Conservation (phyloP, 1,140 invertebrate genomes). For the Drosophila hydei region DNA sequence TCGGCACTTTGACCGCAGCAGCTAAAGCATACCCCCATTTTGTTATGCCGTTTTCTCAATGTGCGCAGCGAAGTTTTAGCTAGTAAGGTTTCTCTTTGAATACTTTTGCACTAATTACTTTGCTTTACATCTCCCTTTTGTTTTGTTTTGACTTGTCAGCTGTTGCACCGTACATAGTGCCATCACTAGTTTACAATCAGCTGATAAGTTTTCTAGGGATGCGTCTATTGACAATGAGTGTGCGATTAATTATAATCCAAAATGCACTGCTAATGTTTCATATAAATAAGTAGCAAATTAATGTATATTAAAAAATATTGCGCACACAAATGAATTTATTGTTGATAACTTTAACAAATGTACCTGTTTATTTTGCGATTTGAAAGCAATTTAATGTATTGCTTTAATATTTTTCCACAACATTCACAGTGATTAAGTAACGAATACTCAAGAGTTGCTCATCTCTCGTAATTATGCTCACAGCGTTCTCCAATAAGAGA, state of each 20-base stretch:
- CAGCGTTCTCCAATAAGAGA: slow-evolving; percentile 36
- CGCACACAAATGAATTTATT: no score
- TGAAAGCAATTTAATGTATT: neutral
- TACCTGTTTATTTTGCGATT: no score
- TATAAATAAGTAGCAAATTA: no score
- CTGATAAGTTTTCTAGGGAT: slow-evolving; percentile 19
- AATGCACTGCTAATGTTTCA: neutral
- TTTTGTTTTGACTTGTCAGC: slow-evolving; percentile 59
- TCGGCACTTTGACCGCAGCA: slow-evolving; percentile 71
- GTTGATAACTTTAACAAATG: no score
- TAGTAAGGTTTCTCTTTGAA: slow-evolving; percentile 54
- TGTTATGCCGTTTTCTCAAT: slow-evolving; percentile 3
- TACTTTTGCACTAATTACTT: slow-evolving; percentile 44
- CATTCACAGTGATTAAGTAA: neutral
- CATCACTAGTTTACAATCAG: slow-evolving; percentile 35
- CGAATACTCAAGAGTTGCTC: slow-evolving; percentile 9
- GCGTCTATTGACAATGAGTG: neutral
- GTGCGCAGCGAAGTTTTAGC: slow-evolving; percentile 2
- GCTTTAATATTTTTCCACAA: neutral
- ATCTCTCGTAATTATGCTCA: slow-evolving; percentile 30
- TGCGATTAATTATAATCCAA: neutral
- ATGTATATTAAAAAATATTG: no score
- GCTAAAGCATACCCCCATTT: slow-evolving; percentile 61
- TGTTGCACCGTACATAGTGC: slow-evolving; percentile 13
- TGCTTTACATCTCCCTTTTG: slow-evolving; percentile 49